Evolutionary conservation across 1,140 invertebrate species (phyloP).

Genomic region (Nautilus pompilius): DNA sequence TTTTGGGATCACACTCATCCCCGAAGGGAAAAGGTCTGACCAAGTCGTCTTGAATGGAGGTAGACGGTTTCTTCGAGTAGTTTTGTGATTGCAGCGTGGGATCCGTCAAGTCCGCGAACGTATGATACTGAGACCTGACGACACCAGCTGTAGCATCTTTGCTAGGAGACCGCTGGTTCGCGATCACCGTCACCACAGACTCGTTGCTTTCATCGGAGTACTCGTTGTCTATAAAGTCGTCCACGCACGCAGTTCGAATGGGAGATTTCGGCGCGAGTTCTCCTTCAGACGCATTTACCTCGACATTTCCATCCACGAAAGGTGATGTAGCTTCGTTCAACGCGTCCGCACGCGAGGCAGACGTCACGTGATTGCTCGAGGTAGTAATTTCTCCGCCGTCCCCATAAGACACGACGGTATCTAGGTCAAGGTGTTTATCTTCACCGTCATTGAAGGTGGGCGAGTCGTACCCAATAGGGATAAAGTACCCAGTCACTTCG

Average conservation of each 20-base stretch:
- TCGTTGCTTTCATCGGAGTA: constrained; percentile 12
- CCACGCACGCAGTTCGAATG: too few species aligned
- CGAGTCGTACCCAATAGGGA: constrained; percentile 4
- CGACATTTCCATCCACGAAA: not conserved
- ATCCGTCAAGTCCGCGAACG: too few species aligned
- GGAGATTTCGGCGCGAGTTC: too few species aligned
- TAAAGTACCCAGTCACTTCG: not conserved
- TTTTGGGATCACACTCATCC: too few species aligned
- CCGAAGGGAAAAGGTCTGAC: too few species aligned
- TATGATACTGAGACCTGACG: too few species aligned
- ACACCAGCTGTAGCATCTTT: not conserved
- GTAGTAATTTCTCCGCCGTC: not conserved
- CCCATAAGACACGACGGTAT: not conserved
- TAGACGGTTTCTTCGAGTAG: too few species aligned
- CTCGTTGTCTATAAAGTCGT: too few species aligned
- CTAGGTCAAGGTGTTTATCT: not conserved
- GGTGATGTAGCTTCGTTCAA: not conserved
- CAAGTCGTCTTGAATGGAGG: too few species aligned
- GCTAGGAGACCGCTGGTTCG: not conserved
- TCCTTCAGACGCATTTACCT: too few species aligned
- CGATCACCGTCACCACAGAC: constrained; percentile 12
- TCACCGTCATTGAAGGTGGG: constrained; percentile 1
- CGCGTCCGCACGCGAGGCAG: not conserved
- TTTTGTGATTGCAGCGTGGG: too few species aligned
- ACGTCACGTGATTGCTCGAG: not conserved